phyloP scores from a whole-genome alignment of 2,113 vertebrate species.

The Hypocryptadius cinnamomeus region DNA sequence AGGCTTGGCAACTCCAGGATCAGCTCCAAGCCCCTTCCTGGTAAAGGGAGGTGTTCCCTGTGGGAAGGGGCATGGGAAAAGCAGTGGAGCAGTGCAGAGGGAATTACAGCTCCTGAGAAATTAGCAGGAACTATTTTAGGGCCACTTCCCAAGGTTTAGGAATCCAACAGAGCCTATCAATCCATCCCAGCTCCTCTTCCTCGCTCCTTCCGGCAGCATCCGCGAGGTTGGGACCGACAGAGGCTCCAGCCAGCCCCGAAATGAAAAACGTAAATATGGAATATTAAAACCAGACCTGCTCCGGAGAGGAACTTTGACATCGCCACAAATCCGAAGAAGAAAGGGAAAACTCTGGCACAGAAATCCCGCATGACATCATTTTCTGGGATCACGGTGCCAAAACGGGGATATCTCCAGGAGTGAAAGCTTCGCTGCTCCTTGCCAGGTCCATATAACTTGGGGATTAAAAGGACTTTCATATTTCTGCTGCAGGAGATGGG shows the following conservation, averaged over 20 bases:
- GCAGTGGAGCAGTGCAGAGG: rapidly evolving
- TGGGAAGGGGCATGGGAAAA: background rate
- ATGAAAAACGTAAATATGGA: constrained; percentile 27
- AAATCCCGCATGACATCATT: constrained; percentile 5
- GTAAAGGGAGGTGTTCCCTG: background rate
- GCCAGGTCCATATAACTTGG: background rate
- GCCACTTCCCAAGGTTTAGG: background rate
- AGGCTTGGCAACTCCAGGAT: background rate
- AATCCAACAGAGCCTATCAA: background rate
- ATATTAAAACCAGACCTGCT: constrained; percentile 51
- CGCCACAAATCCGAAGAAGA: constrained; percentile 11
- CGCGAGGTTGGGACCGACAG: background rate
- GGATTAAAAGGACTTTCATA: background rate
- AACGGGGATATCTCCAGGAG: background rate
- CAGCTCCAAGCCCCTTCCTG: background rate
- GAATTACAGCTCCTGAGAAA: background rate
- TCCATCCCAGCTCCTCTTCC: background rate
- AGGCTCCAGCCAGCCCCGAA: background rate
- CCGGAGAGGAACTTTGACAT: constrained; percentile 8
- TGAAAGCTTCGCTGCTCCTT: background rate
- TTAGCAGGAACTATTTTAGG: background rate
- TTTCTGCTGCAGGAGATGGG: background rate
- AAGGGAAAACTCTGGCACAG: constrained; percentile 39
- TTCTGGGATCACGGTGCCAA: background rate
- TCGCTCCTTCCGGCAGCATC: background rate